Conservation (phyloP, 2,888 invertebrate species). For the Calephelis perditalis region DNA sequence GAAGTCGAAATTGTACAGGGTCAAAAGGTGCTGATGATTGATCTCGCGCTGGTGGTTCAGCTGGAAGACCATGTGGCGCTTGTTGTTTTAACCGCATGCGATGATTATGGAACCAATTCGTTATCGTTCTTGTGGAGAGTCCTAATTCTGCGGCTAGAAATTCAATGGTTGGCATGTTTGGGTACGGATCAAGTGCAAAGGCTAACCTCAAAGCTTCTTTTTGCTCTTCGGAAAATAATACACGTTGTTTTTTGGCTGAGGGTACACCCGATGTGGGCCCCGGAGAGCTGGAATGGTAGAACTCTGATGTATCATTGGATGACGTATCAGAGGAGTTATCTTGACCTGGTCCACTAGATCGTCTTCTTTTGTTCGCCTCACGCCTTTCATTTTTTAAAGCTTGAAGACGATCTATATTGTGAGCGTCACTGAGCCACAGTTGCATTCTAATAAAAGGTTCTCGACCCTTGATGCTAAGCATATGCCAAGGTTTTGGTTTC, state of each 20-base stretch:
- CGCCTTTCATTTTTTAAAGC: constrained; percentile 93
- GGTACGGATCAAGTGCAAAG: constrained; percentile 97
- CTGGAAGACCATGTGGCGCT: constrained; percentile 86
- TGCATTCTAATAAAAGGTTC: constrained; percentile 98
- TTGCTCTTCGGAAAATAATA: constrained; percentile 98
- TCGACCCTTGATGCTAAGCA: constrained; percentile 98
- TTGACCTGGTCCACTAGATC: constrained; percentile 89
- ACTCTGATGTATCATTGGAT: constrained; percentile 92
- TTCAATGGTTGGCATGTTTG: constrained; percentile 97
- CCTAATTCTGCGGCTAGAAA: constrained; percentile 94
- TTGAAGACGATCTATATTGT: constrained; percentile 95
- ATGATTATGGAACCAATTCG: constrained; percentile 99
- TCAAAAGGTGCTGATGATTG: constrained; percentile 89
- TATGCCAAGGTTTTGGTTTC: constrained; percentile 99
- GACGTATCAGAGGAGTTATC: constrained; percentile 93
- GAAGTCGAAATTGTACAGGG: constrained; percentile 92
- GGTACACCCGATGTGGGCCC: constrained; percentile 86
- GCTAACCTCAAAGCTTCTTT: constrained; percentile 96
- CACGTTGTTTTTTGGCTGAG: constrained; percentile 95
- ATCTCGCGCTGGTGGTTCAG: constrained; percentile 86
- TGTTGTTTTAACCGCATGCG: constrained; percentile 98
- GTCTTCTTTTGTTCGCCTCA: constrained; percentile 93
- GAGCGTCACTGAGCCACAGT: constrained; percentile 96
- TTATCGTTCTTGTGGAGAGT: constrained; percentile 96
- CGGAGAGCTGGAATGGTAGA: constrained; percentile 90